Evolutionary conservation across 2,888 invertebrate genomes (phyloP).

Genomic region (Sinelater perroti): DNA sequence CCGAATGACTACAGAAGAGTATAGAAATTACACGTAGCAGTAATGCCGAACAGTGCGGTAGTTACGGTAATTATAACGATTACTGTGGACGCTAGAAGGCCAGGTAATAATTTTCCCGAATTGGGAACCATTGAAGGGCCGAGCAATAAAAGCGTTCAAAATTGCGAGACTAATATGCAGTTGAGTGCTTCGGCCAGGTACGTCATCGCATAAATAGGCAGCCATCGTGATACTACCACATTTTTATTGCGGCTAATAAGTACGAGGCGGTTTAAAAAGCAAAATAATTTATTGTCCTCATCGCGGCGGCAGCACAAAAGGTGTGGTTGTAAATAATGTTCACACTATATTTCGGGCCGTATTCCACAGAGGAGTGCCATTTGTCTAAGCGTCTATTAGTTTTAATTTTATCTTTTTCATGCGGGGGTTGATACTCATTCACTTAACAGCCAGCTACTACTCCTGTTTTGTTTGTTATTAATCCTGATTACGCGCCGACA

Average conservation of each 20-base stretch:
- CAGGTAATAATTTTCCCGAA: background rate
- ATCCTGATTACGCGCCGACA: conserved; percentile 10
- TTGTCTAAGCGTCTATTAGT: conserved; percentile 58
- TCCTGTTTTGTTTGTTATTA: conserved; percentile 21
- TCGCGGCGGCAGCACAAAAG: conserved; percentile 59
- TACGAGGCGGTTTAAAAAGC: conserved; percentile 49
- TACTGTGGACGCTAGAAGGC: background rate
- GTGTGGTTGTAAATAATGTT: conserved; percentile 60
- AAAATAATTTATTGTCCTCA: conserved; percentile 58
- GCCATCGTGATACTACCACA: conserved; percentile 37
- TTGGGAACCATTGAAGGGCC: background rate
- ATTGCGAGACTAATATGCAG: conserved; percentile 18
- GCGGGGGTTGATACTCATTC: conserved; percentile 53
- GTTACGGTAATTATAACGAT: background rate
- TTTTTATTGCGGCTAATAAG: conserved; percentile 49
- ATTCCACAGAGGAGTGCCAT: conserved; percentile 57
- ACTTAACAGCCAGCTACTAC: conserved; percentile 43
- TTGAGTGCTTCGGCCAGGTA: conserved; percentile 27
- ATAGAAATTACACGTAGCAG: background rate
- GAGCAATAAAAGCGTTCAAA: conserved; percentile 12
- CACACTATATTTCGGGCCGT: conserved; percentile 58
- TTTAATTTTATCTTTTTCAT: conserved; percentile 57
- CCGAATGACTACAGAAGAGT: no score
- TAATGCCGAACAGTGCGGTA: background rate
- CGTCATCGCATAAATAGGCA: conserved; percentile 29